Base-by-base conservation (phyloP, 2,113 vertebrate genomes). In the Grus americana region DNA sequence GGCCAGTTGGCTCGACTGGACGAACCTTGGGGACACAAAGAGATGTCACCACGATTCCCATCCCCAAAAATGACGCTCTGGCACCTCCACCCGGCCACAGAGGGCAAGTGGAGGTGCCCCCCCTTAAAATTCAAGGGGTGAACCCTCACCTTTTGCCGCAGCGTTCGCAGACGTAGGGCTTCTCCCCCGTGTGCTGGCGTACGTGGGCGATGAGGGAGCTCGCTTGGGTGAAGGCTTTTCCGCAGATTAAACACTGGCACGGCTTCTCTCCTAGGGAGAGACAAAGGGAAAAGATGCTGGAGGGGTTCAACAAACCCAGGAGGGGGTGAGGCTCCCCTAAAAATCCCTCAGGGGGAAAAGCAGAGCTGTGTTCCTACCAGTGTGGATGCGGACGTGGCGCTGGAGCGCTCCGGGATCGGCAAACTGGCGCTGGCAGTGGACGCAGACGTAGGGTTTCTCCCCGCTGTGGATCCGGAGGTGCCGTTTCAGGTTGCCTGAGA, bases 151-250 rank as follows among this genome's bases (percentile, higher is more conserved):
- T 99, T 98, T 99, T 99, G 46, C 99, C 99, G 3, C 99, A 99
- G 93, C 99, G 99, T 54, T 99, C 99, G 1, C 99, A 99, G 88
- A 99, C 99, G 5, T 99, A 99, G 15, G 99, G 99, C 90, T 99
- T 99, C 98, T 99, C 99, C 80, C 99, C 99, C 0, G 99, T 99
- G 98, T 99, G 99, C 95, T 99, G 99, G 40, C 99, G 99, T 79
- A 99, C 99, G 10, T 99, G 99, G 83, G 99, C 99, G 6, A 99
- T 99, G 82, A 99, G 99, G 12, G 99, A 99, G 97, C 99, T 99
- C 58, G 99, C 99, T 95, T 99, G 99, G 13, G 99, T 99, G 97
- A 99, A 99, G 92, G 99, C 99, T 86, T 99, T 99, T 34, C 99
- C 99, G 3, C 99, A 99, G 92, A 99, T 98, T 58, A 98, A 93